Conservation (phyloP, 2,113 vertebrate genomes). For the Tachuris rubrigastra region DNA sequence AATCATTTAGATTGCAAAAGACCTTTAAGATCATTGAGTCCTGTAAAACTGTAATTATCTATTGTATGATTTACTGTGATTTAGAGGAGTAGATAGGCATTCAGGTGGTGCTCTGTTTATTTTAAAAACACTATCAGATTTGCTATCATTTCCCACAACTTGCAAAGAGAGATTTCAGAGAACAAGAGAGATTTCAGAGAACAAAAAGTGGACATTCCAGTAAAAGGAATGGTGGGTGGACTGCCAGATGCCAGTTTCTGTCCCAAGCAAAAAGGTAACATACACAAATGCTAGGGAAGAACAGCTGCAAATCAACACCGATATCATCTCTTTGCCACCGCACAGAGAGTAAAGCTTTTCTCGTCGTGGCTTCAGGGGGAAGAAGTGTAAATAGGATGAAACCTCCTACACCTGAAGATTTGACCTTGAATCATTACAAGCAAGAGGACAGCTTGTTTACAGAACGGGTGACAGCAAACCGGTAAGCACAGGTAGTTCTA, state of each 20-base stretch:
- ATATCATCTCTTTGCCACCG: background rate
- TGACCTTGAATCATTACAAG: background rate
- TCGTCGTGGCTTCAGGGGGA: rapidly evolving
- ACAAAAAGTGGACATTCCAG: background rate
- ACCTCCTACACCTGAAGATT: background rate
- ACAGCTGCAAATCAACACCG: rapidly evolving
- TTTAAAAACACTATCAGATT: background rate
- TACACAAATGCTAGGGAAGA: background rate
- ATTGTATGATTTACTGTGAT: background rate
- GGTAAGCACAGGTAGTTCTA: background rate
- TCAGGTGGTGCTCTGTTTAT: background rate
- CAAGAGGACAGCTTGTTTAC: background rate
- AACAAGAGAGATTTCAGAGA: background rate
- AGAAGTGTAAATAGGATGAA: background rate
- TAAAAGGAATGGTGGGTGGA: background rate
- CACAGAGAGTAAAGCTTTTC: background rate
- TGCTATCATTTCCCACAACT: background rate
- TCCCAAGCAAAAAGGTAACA: background rate
- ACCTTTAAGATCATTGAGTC: background rate
- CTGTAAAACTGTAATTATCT: background rate
- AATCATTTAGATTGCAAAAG: background rate
- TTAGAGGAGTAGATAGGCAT: background rate
- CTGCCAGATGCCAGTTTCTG: background rate
- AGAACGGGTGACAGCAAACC: rapidly evolving
- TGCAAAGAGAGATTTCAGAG: background rate